Percentiles rank a stretch among this genome's conserved stretches.
phyloP scores from a whole-genome alignment of 2,888 invertebrate species.

The Ormia ochracea region DNA sequence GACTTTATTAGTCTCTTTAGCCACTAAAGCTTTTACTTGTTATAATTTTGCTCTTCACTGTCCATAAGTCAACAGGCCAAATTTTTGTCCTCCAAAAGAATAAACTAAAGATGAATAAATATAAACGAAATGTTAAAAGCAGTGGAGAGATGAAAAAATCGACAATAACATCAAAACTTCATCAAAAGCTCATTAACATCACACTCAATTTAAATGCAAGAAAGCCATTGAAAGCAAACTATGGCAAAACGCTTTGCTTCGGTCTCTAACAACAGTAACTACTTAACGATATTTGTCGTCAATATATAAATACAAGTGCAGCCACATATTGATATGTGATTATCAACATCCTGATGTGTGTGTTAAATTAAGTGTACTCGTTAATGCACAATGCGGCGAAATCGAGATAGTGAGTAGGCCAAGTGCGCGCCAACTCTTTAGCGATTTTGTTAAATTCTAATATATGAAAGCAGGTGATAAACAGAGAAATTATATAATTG shows the following conservation, averaged over 20 bases:
- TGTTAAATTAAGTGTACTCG: background rate
- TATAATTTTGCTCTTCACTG: too few species aligned
- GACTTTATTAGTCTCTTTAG: too few species aligned
- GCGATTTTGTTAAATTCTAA: too few species aligned
- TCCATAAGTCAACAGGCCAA: background rate
- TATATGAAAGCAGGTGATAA: too few species aligned
- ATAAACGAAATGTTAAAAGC: background rate
- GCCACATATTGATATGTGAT: background rate
- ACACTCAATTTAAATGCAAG: constrained; percentile 62
- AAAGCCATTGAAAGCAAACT: constrained; percentile 30
- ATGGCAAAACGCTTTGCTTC: constrained; percentile 11
- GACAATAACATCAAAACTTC: constrained; percentile 59
- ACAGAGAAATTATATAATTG: too few species aligned
- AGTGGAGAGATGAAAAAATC: background rate
- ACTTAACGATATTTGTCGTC: constrained; percentile 32
- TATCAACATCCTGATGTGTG: background rate
- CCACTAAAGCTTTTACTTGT: too few species aligned
- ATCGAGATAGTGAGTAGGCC: background rate
- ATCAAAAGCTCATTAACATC: constrained; percentile 63
- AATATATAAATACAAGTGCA: background rate
- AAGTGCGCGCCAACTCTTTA: background rate
- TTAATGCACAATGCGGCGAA: background rate
- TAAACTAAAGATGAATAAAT: constrained; percentile 17
- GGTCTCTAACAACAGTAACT: constrained; percentile 31
- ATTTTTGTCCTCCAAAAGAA: constrained; percentile 8